These are phyloP conservation scores for Pluvialis apricaria DNA, from an alignment of 2,113 vertebrate species.

Conservation along the genomic window DNA sequence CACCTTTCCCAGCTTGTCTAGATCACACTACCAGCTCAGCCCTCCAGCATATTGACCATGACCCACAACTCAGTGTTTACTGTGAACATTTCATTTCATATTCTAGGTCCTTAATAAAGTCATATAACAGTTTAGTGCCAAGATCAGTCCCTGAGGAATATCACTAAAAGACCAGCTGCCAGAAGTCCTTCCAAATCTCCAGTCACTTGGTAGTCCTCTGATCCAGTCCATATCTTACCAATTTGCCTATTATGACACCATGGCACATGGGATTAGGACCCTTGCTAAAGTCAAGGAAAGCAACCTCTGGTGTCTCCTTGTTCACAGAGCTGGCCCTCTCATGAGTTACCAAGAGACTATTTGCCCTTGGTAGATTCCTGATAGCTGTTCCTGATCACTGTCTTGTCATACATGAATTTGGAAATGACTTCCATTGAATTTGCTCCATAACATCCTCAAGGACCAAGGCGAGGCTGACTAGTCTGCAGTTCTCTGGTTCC, in stretches of 20 bases:
- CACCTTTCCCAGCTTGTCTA: neutral
- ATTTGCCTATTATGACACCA: neutral
- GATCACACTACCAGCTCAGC: too few species aligned
- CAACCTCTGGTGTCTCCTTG: neutral
- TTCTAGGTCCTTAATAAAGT: neutral
- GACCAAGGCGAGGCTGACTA: neutral
- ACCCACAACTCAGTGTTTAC: neutral
- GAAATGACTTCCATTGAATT: neutral
- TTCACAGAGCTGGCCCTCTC: neutral
- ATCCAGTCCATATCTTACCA: neutral
- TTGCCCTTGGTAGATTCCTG: neutral
- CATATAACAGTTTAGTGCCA: neutral
- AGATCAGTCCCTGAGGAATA: neutral
- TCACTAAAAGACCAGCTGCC: neutral
- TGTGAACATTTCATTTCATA: neutral
- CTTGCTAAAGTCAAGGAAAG: neutral
- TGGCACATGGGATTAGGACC: neutral
- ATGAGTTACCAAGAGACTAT: neutral
- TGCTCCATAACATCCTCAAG: neutral
- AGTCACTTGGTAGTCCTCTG: neutral
- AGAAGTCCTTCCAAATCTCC: neutral
- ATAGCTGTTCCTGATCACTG: neutral
- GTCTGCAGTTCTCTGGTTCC: neutral
- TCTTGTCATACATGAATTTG: neutral
- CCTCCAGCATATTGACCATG: neutral